A percentile compares a stretch with the other conserved stretches of the same genome.
Evolutionary conservation across 2,888 invertebrate species (phyloP).

Genomic region (Meteorus cinctellus): DNA sequence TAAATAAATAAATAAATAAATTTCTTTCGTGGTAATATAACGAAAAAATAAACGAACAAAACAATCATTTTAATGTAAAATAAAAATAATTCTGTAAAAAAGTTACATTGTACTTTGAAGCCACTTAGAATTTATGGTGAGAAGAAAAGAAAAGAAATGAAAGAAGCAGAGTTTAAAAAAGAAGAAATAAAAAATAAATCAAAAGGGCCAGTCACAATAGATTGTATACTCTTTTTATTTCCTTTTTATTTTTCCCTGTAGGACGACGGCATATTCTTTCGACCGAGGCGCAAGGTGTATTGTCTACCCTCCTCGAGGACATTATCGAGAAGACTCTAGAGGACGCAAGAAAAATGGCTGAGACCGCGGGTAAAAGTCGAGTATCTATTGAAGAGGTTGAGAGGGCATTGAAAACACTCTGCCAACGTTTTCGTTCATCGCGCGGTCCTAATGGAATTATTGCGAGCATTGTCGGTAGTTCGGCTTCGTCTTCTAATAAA

Average conservation of each 20-base stretch:
- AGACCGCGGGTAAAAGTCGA: constrained; percentile 61
- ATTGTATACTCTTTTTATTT: constrained; percentile 38
- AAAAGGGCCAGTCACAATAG: constrained; percentile 39
- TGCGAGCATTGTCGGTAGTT: neutral
- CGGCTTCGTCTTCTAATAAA: neutral
- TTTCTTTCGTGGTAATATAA: neutral
- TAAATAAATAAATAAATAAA: neutral
- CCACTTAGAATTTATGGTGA: neutral
- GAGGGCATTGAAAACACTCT: constrained; percentile 65
- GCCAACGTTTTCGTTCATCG: constrained; percentile 57
- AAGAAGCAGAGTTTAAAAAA: neutral
- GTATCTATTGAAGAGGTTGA: constrained; percentile 66
- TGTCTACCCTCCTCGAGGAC: constrained; percentile 65
- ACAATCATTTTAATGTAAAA: neutral
- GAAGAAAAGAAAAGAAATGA: neutral
- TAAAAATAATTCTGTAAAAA: neutral
- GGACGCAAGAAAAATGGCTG: constrained; percentile 66
- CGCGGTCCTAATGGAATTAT: constrained; percentile 5
- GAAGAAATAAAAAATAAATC: constrained; percentile 11
- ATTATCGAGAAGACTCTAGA: constrained; percentile 68
- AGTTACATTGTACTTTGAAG: neutral
- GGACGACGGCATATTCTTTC: constrained; percentile 63
- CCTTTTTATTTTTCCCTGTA: constrained; percentile 45
- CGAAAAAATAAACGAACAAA: neutral
- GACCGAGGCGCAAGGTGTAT: constrained; percentile 61